Evolutionary conservation across 2,888 invertebrate genomes (phyloP).

Genomic region (Ptychoptera contaminata): DNA sequence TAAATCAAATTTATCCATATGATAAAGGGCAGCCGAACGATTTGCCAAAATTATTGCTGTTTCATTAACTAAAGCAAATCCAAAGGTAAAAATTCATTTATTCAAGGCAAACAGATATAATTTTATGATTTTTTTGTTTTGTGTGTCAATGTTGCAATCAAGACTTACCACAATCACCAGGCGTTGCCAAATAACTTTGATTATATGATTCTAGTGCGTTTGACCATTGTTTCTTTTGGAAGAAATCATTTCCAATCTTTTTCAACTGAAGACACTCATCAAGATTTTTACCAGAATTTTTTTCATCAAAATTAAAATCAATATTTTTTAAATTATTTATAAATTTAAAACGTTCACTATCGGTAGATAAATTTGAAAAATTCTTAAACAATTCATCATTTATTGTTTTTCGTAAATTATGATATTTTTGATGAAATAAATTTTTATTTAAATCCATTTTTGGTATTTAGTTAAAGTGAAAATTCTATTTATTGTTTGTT

Average conservation of each 20-base stretch:
- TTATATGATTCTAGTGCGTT: slow-evolving; percentile 55
- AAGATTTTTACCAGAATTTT: slow-evolving; percentile 36
- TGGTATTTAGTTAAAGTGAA: no score
- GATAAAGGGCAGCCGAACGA: slow-evolving; percentile 64
- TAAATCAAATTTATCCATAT: slow-evolving; percentile 48
- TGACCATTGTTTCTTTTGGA: slow-evolving; percentile 51
- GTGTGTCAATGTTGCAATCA: slow-evolving; percentile 3
- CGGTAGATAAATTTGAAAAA: slow-evolving; percentile 44
- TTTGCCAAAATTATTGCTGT: slow-evolving; percentile 59
- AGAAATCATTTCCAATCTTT: slow-evolving; percentile 54
- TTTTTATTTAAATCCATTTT: no score
- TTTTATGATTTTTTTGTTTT: neutral
- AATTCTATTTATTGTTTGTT: no score
- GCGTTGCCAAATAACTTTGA: slow-evolving; percentile 48
- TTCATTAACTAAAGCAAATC: slow-evolving; percentile 35
- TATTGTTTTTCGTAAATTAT: neutral
- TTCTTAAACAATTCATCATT: slow-evolving; percentile 34
- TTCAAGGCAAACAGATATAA: slow-evolving; percentile 5
- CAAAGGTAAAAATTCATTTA: neutral
- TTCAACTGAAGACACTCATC: slow-evolving; percentile 47
- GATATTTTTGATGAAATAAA: no score
- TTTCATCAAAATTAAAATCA: slow-evolving; percentile 20
- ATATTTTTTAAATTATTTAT: slow-evolving; percentile 35
- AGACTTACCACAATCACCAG: slow-evolving; percentile 49
- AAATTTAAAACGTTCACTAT: slow-evolving; percentile 48